phyloP scores from a whole-genome alignment of 2,888 invertebrate species.

The Rosalia funebris region DNA sequence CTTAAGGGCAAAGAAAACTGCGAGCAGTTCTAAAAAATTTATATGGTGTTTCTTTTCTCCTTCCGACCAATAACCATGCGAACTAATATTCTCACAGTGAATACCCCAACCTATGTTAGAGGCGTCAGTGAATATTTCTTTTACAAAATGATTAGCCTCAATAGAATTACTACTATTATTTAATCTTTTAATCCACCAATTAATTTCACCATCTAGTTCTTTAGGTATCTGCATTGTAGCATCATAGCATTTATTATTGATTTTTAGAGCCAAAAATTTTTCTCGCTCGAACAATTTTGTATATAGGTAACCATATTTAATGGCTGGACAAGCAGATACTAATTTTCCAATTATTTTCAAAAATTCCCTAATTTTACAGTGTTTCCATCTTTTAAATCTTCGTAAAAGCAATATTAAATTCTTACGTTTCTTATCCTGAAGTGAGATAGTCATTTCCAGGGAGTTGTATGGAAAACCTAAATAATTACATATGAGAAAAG shows the following conservation, averaged over 20 bases:
- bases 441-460: constrained; percentile 25
- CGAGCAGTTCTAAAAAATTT: constrained; percentile 36
- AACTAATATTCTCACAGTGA: too few relatives aligned
- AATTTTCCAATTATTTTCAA: constrained; percentile 40
- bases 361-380: constrained; percentile 40
- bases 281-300: constrained; percentile 35
- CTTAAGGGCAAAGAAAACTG: constrained; percentile 38
- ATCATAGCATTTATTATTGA: constrained; percentile 29
- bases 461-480: constrained; percentile 41
- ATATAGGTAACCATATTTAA: constrained; percentile 42
- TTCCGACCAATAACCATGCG: constrained; percentile 35
- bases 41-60: constrained; percentile 27
- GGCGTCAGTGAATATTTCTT: constrained; percentile 43
- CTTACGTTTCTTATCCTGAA: constrained; percentile 30
- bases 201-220: constrained; percentile 36
- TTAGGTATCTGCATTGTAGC: constrained; percentile 27
- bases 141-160: constrained; percentile 8
- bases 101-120: constrained; percentile 42
- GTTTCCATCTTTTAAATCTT: neutral
- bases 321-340: constrained; percentile 45
- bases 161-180: constrained; percentile 15
- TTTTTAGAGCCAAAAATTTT: constrained; percentile 35
- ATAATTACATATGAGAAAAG: constrained; percentile 25
- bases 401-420: too few relatives aligned
- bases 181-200: constrained; percentile 41